Percentiles rank a stretch among this genome's conserved stretches.
Evolutionary conservation across 2,888 invertebrate genomes (phyloP).

Genomic region (Drosophila mercatorum): DNA sequence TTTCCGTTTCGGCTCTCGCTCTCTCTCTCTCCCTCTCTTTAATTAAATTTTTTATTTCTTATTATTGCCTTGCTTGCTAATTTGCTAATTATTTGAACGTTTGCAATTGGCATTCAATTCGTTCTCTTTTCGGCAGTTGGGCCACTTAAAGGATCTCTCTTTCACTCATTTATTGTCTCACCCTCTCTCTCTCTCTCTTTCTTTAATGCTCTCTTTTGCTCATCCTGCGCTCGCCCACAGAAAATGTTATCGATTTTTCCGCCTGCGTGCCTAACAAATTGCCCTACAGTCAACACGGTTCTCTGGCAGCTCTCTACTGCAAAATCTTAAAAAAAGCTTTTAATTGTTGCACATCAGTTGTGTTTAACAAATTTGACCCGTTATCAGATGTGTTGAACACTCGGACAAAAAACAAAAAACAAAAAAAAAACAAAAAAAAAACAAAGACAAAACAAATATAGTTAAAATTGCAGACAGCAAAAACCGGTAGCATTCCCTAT

Average conservation of each 20-base stretch:
- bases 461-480: slow-evolving; percentile 23
- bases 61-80: slow-evolving; percentile 23
- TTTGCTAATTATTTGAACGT: slow-evolving; percentile 45
- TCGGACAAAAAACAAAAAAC: neutral
- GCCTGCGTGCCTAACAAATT: slow-evolving; percentile 45
- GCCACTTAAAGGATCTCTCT: slow-evolving; percentile 13
- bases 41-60: slow-evolving; percentile 13
- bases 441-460: slow-evolving; percentile 6
- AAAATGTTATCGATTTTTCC: slow-evolving; percentile 69
- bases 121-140: slow-evolving; percentile 19
- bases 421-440: no score
- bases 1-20: neutral
- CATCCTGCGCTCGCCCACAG: slow-evolving; percentile 40
- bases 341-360: slow-evolving; percentile 11
- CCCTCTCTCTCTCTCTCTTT: slow-evolving; percentile 1
- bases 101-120: slow-evolving; percentile 43
- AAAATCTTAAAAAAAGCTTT: slow-evolving; percentile 8
- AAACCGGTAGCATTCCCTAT: slow-evolving; percentile 46
- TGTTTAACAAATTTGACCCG: slow-evolving; percentile 4
- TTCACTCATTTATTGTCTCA: slow-evolving; percentile 1
- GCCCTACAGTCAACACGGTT: slow-evolving; percentile 49
- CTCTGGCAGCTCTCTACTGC: slow-evolving; percentile 27
- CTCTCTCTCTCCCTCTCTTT: neutral
- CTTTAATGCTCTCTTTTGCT: slow-evolving; percentile 1
- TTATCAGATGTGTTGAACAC: slow-evolving; percentile 6